A percentile compares a stretch with the other conserved stretches of the same genome.
phyloP scores from a whole-genome alignment of 1,140 invertebrate genomes.

The Calliopsis andreniformis region DNA sequence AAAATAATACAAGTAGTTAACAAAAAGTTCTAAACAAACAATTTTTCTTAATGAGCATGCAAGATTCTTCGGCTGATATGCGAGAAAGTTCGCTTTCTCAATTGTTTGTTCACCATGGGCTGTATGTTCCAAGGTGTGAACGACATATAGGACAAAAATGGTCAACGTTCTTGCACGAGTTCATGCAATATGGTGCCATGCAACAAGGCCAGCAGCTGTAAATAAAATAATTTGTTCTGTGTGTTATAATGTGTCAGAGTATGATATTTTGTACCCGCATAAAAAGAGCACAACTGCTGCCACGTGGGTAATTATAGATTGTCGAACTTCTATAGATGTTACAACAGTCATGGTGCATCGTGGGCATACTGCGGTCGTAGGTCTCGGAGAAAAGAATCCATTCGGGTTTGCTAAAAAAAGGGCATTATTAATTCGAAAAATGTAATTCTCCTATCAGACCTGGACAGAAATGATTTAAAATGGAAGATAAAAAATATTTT shows the following conservation, averaged over 20 bases:
- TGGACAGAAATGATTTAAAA: too few relatives aligned
- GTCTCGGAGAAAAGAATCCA: conserved; percentile 68
- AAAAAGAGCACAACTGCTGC: conserved; percentile 63
- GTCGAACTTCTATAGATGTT: conserved; percentile 68
- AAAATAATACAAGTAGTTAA: too few relatives aligned
- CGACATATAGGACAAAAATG: conserved; percentile 83
- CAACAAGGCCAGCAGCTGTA: conserved; percentile 83
- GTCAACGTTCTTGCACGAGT: conserved; percentile 81
- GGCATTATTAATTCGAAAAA: not conserved
- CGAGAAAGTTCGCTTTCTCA: conserved; percentile 37
- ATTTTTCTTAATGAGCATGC: not conserved
- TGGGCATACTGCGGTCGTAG: conserved; percentile 73
- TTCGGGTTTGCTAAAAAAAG: conserved; percentile 39
- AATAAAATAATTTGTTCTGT: conserved; percentile 10
- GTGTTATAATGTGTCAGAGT: not conserved
- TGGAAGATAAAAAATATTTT: too few relatives aligned
- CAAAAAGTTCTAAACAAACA: not conserved
- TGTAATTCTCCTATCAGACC: too few relatives aligned
- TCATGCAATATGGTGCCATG: conserved; percentile 82
- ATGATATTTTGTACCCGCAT: conserved; percentile 36
- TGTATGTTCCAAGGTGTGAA: conserved; percentile 80
- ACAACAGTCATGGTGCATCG: conserved; percentile 72
- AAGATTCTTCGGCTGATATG: not conserved
- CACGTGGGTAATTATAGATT: conserved; percentile 71
- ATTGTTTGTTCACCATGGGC: conserved; percentile 67